Percentiles rank a stretch among this genome's conserved stretches.
These are phyloP conservation scores for Pygoscelis adeliae DNA, from an alignment of 2,113 vertebrate genomes.

Conservation along the genomic window DNA sequence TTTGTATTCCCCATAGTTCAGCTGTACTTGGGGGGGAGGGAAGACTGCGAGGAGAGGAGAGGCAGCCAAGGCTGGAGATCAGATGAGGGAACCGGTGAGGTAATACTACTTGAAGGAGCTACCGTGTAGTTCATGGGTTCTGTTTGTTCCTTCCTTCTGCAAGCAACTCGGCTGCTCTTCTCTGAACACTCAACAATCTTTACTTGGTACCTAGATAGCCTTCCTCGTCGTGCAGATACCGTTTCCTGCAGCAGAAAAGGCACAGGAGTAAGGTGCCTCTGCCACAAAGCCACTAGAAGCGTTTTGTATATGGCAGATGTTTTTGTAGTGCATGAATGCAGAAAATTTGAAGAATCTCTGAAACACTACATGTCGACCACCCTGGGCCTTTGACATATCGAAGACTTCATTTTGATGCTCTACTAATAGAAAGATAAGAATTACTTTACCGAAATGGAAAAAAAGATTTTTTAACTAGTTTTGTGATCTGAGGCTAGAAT, in stretches of 20 bases:
- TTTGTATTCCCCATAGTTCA: neutral
- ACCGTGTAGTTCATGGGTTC: neutral
- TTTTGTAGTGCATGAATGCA: neutral
- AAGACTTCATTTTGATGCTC: neutral
- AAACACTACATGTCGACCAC: neutral
- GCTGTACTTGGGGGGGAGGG: neutral
- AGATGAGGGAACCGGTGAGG: neutral
- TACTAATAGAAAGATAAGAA: neutral
- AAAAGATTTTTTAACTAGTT: neutral
- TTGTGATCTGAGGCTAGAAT: neutral
- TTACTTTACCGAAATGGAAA: neutral
- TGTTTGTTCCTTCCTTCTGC: neutral
- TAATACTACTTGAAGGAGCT: neutral
- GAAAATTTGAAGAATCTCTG: neutral
- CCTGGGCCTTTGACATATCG: accelerated
- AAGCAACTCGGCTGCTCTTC: neutral
- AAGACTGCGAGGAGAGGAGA: neutral
- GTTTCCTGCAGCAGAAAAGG: neutral
- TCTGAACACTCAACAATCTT: too few species aligned
- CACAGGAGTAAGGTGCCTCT: neutral
- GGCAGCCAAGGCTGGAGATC: neutral
- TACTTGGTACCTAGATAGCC: too few species aligned
- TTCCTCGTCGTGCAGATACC: neutral
- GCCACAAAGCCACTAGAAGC: neutral
- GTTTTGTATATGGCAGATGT: neutral